Conservation (phyloP, 2,888 invertebrate genomes). For the Stenotaenia linearis region DNA sequence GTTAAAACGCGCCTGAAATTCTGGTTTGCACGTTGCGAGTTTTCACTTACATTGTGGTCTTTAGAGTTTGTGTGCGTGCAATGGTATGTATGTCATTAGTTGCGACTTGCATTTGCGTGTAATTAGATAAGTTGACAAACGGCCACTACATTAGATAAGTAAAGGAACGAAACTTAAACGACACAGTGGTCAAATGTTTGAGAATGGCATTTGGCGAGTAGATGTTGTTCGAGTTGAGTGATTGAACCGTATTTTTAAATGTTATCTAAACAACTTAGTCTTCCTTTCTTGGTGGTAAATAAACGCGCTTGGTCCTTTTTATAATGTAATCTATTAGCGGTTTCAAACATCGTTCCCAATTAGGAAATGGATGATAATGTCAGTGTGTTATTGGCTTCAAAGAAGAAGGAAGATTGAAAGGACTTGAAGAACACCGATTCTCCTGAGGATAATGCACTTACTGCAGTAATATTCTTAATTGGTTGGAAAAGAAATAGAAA, state of each 20-base stretch:
- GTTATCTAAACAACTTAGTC: too few relatives aligned
- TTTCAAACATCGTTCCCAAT: not conserved
- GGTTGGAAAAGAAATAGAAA: not conserved
- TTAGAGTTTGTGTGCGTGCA: not conserved
- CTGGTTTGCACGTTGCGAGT: not conserved
- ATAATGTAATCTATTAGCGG: not conserved
- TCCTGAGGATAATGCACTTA: not conserved
- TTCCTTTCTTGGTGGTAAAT: not conserved
- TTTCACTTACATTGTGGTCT: not conserved
- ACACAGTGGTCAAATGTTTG: not conserved
- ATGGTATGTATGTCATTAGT: not conserved
- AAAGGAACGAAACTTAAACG: not conserved
- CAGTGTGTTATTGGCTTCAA: not conserved
- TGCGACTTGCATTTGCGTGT: not conserved
- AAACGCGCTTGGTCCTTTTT: not conserved
- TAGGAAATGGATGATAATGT: not conserved
- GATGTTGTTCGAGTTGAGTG: not conserved
- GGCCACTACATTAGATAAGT: not conserved
- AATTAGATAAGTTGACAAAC: constrained; percentile 20
- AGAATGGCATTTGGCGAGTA: not conserved
- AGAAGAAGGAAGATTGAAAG: not conserved
- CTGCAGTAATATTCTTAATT: not conserved
- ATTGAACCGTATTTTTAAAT: not conserved
- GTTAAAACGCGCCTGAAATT: too few relatives aligned
- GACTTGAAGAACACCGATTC: not conserved